phyloP scores from a whole-genome alignment of 30 jellyfish, hydroid and myxozoan genomes.

The Haliclystus octoradiatus region DNA sequence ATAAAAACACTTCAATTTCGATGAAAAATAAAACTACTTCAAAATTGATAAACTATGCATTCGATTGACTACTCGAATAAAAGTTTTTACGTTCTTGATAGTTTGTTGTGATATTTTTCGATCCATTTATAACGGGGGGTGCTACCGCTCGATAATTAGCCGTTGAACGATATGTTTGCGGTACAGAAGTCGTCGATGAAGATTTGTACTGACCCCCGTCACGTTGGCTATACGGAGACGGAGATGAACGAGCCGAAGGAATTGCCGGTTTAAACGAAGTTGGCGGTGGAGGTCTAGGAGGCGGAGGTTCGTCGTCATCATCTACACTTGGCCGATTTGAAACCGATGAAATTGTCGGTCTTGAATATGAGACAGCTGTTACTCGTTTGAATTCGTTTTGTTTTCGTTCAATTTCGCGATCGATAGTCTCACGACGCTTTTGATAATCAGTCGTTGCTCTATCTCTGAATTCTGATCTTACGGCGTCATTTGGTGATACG shows the following conservation, averaged over 20 bases:
- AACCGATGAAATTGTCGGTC: background rate
- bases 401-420: slow-evolving; percentile 29
- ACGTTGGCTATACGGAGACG: background rate
- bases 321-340: background rate
- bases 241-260: slow-evolving; percentile 17
- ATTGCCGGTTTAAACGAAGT: slow-evolving; percentile 11
- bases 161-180: background rate
- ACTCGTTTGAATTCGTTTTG: background rate
- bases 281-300: slow-evolving; percentile 99
- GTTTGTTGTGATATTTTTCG: background rate
- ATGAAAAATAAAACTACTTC: background rate
- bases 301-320: slow-evolving; percentile 84
- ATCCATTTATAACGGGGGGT: background rate
- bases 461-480: slow-evolving; percentile 50
- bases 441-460: slow-evolving; percentile 56
- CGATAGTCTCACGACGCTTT: slow-evolving; percentile 65
- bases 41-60: background rate
- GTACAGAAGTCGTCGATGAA: background rate
- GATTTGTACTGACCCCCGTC: background rate
- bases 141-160: background rate
- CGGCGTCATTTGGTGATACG: slow-evolving; percentile 5
- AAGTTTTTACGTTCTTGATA: background rate
- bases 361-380: background rate
- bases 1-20: no score
- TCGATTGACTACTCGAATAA: background rate